Percentiles rank a stretch among this genome's conserved stretches.
Conservation (phyloP, 2,113 vertebrate species). For the Rhizomys pruinosus region DNA sequence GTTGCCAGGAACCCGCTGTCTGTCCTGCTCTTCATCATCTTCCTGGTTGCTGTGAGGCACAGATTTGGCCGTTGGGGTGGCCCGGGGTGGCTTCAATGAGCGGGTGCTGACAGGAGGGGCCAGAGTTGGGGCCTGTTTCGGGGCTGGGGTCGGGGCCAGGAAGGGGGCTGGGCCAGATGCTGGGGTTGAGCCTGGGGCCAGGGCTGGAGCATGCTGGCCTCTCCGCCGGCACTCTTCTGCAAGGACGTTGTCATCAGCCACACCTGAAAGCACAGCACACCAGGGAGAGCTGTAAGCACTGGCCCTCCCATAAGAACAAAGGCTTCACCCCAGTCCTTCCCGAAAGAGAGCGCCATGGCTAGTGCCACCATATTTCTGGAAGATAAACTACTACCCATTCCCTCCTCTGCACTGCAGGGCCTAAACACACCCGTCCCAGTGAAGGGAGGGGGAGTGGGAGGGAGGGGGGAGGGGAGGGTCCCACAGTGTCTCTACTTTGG, state of each 20-base stretch:
- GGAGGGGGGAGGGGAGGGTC: too few relatives aligned
- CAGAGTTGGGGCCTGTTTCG: neutral
- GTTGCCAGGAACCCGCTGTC: slow-evolving; percentile 80
- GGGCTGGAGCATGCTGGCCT: slow-evolving; percentile 88
- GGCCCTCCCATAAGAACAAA: neutral
- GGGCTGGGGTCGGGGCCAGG: neutral
- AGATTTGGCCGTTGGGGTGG: slow-evolving; percentile 83
- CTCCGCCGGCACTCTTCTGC: slow-evolving; percentile 90
- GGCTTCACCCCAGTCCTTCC: neutral
- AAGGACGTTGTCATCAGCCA: slow-evolving; percentile 87
- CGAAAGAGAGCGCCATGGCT: neutral
- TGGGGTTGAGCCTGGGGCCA: neutral
- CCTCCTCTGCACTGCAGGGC: neutral
- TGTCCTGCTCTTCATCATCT: slow-evolving; percentile 90
- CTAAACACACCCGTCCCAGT: neutral
- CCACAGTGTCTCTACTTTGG: neutral
- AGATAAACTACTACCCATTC: neutral
- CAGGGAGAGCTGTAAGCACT: neutral
- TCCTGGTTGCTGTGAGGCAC: slow-evolving; percentile 83
- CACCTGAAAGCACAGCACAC: slow-evolving; percentile 85
- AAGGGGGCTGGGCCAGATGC: neutral
- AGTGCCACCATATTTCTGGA: neutral
- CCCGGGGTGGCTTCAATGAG: slow-evolving; percentile 77
- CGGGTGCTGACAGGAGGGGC: slow-evolving; percentile 81
- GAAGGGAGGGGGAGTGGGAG: too few relatives aligned